Conservation (phyloP, 2,888 invertebrate species). For the Drosophila kanekoi region DNA sequence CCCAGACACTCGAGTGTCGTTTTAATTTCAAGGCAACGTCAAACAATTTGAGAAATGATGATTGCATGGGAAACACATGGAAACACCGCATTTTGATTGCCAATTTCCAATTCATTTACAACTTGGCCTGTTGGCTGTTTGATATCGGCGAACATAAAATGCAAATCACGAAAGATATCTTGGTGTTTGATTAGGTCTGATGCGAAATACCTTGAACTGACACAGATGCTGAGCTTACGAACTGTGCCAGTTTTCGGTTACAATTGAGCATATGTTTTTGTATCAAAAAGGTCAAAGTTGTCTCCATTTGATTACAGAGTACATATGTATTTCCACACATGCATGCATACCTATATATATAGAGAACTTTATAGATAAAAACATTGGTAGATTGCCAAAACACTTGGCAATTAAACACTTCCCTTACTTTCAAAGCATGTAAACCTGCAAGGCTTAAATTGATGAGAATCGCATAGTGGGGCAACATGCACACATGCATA, state of each 20-base stretch:
- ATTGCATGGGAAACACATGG: conserved; percentile 50
- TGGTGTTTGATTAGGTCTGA: background rate
- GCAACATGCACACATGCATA: too few relatives aligned
- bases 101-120: conserved; percentile 42
- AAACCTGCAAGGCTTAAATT: too few relatives aligned
- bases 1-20: conserved; percentile 4
- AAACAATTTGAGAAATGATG: conserved; percentile 30
- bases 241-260: background rate
- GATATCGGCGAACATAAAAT: background rate
- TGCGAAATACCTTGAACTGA: conserved; percentile 6
- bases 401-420: too few relatives aligned
- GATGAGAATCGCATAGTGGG: too few relatives aligned
- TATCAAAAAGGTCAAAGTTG: too few relatives aligned
- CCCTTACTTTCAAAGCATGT: too few relatives aligned
- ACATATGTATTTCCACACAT: too few relatives aligned
- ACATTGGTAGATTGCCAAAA: too few relatives aligned
- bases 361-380: too few relatives aligned
- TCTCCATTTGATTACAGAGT: too few relatives aligned
- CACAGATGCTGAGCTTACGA: background rate
- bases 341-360: too few relatives aligned
- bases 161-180: conserved; percentile 3
- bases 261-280: background rate
- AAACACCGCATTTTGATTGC: conserved; percentile 36
- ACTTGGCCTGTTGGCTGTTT: background rate
- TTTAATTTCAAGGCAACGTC: conserved; percentile 26